Percentiles rank a stretch among this genome's conserved stretches.
Conservation (phyloP, 2,888 invertebrate species). For the Galerucella pusilla region DNA sequence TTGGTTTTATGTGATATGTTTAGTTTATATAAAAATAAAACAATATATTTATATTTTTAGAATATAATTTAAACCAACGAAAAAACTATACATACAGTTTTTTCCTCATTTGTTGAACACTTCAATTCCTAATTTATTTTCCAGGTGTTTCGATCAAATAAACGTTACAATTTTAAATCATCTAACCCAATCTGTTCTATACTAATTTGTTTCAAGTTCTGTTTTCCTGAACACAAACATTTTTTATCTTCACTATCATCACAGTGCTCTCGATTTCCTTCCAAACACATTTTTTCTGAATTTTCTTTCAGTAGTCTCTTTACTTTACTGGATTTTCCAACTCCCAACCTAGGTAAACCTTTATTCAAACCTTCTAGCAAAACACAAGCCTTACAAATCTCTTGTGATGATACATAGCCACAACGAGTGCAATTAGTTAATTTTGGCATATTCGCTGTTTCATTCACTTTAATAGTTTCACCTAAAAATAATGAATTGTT, state of each 20-base stretch:
- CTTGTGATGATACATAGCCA: conserved; percentile 91
- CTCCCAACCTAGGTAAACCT: conserved; percentile 90
- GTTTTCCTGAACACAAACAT: conserved; percentile 39
- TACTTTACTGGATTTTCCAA: conserved; percentile 87
- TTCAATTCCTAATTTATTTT: no score
- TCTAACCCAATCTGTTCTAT: conserved; percentile 30
- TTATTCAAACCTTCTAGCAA: conserved; percentile 94
- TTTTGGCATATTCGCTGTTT: conserved; percentile 83
- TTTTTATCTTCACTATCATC: conserved; percentile 31
- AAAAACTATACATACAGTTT: no score
- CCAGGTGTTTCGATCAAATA: conserved; percentile 11
- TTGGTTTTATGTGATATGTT: conserved; percentile 2
- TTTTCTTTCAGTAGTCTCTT: conserved; percentile 74
- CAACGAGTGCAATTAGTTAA: conserved; percentile 86
- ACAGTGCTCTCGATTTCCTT: conserved; percentile 15
- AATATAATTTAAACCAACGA: not conserved
- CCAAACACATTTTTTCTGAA: conserved; percentile 47
- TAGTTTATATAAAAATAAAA: conserved; percentile 6
- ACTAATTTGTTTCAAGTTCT: conserved; percentile 34
- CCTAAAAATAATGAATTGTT: conserved; percentile 67
- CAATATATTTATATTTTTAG: not conserved
- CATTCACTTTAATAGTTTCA: conserved; percentile 86
- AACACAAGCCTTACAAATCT: conserved; percentile 96
- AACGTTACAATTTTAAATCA: conserved; percentile 36
- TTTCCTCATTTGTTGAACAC: no score